These are phyloP conservation scores for Hydrotaea cyrtoneurina DNA, from an alignment of 2,888 invertebrate genomes.

Conservation along the genomic window DNA sequence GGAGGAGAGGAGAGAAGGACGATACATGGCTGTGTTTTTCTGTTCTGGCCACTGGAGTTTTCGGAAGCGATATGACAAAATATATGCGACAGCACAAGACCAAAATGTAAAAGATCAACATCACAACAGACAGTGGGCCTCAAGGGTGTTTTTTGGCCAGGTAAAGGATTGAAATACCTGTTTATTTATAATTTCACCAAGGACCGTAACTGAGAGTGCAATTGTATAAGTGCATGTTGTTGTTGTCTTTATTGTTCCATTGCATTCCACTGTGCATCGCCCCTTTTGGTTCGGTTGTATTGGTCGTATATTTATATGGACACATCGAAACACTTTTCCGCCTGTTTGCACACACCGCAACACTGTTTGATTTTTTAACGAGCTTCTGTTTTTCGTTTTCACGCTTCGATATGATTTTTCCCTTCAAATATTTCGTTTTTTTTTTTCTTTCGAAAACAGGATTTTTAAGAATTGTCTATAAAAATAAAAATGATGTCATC, in stretches of 20 bases:
- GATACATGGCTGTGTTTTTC: conserved; percentile 18
- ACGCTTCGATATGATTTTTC: conserved; percentile 10
- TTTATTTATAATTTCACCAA: too few species aligned
- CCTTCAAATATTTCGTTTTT: background rate
- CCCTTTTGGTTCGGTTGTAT: background rate
- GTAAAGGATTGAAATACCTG: too few species aligned
- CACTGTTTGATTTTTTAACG: conserved; percentile 40
- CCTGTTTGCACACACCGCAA: conserved; percentile 33
- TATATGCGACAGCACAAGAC: conserved; percentile 72
- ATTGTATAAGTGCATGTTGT: background rate
- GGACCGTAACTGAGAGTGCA: too few species aligned
- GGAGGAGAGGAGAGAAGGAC: background rate
- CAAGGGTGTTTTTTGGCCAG: background rate
- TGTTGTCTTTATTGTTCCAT: background rate
- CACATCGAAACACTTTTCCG: conserved; percentile 31
- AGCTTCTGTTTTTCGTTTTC: conserved; percentile 4
- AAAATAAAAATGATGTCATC: too few species aligned
- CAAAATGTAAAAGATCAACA: conserved; percentile 45
- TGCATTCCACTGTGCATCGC: background rate
- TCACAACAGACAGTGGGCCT: conserved; percentile 31
- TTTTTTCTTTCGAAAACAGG: background rate
- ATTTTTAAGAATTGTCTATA: background rate
- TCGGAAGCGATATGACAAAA: conserved; percentile 76
- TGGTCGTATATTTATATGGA: conserved; percentile 26
- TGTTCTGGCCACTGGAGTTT: conserved; percentile 51